Evolutionary conservation across 2,113 vertebrate genomes (phyloP).

Genomic region (Camelus bactrianus): DNA sequence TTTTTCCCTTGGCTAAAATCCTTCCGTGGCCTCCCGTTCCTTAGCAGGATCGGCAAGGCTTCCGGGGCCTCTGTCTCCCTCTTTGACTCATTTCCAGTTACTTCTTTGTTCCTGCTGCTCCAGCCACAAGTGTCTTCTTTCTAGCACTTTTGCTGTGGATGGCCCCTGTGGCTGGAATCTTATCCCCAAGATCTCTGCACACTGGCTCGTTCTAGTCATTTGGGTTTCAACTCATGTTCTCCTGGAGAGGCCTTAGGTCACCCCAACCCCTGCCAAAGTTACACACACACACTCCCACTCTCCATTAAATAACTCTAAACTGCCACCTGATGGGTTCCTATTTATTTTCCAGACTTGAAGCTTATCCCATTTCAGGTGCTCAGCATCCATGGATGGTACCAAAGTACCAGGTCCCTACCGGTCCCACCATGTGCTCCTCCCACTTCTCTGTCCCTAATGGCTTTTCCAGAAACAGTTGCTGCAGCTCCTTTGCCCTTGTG

Average conservation of each 20-base stretch:
- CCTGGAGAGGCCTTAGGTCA: background rate
- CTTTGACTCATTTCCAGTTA: background rate
- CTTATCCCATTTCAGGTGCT: background rate
- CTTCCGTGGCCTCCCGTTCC: background rate
- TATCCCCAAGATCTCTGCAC: background rate
- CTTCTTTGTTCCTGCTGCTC: background rate
- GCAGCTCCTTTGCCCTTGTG: background rate
- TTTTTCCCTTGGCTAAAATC: background rate
- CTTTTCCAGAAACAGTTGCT: background rate
- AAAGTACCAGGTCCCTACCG: background rate
- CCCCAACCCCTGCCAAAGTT: background rate
- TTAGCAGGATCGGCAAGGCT: background rate
- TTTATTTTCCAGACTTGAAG: accelerated
- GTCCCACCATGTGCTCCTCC: background rate
- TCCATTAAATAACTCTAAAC: background rate
- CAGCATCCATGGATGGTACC: no score
- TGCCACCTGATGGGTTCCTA: background rate
- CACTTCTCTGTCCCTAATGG: background rate
- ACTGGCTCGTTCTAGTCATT: background rate
- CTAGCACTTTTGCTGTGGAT: background rate
- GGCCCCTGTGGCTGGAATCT: background rate
- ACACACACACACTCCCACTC: no score
- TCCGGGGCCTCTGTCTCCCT: background rate
- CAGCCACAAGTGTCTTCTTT: background rate
- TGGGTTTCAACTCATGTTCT: background rate